Percentiles rank a stretch among this genome's conserved stretches.
Conservation (phyloP, 2,888 invertebrate species). For the Polymixis flavicincta region DNA sequence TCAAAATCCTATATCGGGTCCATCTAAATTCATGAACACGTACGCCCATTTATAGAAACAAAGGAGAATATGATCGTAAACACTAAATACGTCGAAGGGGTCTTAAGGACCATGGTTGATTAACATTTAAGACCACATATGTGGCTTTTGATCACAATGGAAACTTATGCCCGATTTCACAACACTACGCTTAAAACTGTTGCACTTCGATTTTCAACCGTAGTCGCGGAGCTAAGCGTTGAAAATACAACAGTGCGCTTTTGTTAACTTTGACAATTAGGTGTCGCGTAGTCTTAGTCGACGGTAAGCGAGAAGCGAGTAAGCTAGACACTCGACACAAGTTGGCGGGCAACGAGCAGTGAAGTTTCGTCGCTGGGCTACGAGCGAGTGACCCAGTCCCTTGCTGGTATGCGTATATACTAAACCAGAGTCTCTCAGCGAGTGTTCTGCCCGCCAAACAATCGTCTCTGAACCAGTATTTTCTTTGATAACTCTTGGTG, state of each 20-base stretch:
- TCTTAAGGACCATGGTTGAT: conserved; percentile 20
- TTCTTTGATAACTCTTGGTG: not conserved
- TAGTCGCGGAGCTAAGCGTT: not conserved
- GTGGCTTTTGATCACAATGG: conserved; percentile 24
- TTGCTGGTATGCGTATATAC: not conserved
- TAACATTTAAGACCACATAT: conserved; percentile 55
- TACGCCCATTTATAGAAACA: conserved; percentile 51
- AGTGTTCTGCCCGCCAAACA: not conserved
- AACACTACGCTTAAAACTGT: not conserved
- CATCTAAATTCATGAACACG: conserved; percentile 66
- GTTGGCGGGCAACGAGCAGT: not conserved
- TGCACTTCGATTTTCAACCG: not conserved
- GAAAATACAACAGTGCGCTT: not conserved
- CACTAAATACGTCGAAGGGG: conserved; percentile 31
- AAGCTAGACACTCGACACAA: not conserved
- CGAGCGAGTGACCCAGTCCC: not conserved
- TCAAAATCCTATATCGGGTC: conserved; percentile 32
- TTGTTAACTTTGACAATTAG: not conserved
- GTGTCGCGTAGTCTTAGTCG: no score
- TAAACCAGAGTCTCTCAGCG: not conserved
- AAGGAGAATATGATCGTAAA: conserved; percentile 41
- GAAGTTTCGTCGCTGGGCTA: not conserved
- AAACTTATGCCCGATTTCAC: not conserved
- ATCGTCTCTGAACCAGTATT: not conserved
- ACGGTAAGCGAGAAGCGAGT: not conserved